Evolutionary conservation across 2,113 vertebrate species (phyloP), one percentile per base, ranked within the genome.

Genomic region (Peucedramus taeniatus): DNA sequence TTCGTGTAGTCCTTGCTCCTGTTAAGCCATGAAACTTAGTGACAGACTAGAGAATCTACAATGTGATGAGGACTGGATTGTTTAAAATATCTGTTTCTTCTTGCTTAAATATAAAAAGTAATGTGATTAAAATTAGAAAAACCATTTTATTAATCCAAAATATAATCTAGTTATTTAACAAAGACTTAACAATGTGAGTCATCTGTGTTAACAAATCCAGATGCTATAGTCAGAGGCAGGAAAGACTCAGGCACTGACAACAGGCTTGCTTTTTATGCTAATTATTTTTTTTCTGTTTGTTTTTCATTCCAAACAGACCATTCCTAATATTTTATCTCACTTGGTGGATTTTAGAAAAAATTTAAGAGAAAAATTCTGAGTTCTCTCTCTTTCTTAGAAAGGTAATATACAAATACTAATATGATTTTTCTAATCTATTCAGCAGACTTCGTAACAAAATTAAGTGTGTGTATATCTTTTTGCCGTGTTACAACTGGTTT

Each of bases 91-190:
- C 51, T 77, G 51, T 71, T 94, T 91, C 54, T 93, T 90, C 90
- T 83, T 71, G 53, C 68, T 72, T 72, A 89, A 83, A 82, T 78
- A 89, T 71, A 87, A 90, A 86, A 93, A 90, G 20, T 68, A 92
- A 78, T 71, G n/a, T 65, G 92, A 89, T 94, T 90, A 93, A 90
- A 90, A 93, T 93, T 92, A 87, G 80, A 94, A 78, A 4, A 9
- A 89, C 47, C 17, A 83, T 70, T 90, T 92, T 63, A 96, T 93
- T 96, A 94, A 95, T 86, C n/a, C 37, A 92, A 80, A 96, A 96
- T 93, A 96, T 88, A 47, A 81, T 70, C 72, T 92, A 89, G 76
- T 84, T 94, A 95, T 93, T 96, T 92, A 93, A 90, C 76, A 92
- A 96, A 89, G 80, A 89, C 51, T 56, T 96, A 90, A 88, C 56